Evolutionary conservation across 2,113 vertebrate species (phyloP).

Genomic region (Scytalopus superciliaris): DNA sequence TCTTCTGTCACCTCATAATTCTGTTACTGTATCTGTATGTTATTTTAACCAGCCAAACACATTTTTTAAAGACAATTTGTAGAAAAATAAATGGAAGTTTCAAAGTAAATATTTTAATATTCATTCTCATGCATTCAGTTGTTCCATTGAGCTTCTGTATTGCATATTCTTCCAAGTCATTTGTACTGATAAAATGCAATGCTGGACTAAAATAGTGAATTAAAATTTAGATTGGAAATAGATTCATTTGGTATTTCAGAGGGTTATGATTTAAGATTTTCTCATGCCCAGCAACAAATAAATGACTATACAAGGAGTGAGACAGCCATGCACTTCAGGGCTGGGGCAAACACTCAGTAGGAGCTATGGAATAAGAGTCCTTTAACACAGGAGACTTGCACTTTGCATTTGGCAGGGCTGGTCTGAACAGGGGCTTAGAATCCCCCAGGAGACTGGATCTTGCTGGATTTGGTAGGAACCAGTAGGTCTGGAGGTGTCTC

Average conservation of each 20-base stretch:
- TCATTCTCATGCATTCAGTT: not conserved
- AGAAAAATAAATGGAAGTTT: not conserved
- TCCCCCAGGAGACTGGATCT: not conserved
- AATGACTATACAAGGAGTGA: not conserved
- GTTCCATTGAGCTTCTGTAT: not conserved
- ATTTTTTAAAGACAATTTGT: not conserved
- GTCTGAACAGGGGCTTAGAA: not conserved
- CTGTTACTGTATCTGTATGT: not conserved
- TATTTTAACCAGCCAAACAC: not conserved
- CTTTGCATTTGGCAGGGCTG: not conserved
- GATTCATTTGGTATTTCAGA: not conserved
- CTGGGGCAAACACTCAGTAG: not conserved
- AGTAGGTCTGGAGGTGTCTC: not conserved
- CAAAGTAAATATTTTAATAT: not conserved
- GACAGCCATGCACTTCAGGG: not conserved
- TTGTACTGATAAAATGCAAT: not conserved
- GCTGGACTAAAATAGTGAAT: conserved; percentile 3
- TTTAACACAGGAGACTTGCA: not conserved
- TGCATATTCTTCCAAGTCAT: not conserved
- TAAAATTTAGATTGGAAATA: not conserved
- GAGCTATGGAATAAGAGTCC: not conserved
- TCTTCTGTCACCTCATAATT: not conserved
- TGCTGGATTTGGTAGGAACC: not conserved
- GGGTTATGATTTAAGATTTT: not conserved
- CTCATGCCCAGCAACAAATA: not conserved